phyloP scores from a whole-genome alignment of 2,888 invertebrate genomes.

The Patella depressa region DNA sequence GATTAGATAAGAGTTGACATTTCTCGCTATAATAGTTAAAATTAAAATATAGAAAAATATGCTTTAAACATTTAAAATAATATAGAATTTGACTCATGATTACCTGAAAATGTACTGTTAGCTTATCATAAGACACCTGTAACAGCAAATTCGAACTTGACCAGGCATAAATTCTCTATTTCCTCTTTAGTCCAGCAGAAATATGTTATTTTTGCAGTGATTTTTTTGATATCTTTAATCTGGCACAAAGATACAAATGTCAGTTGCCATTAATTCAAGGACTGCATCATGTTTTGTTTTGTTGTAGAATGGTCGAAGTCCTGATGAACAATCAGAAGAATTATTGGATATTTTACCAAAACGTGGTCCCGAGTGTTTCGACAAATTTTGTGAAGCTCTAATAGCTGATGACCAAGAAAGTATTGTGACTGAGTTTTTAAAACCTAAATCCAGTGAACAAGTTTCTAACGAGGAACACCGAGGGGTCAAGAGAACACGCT shows the following conservation, averaged over 20 bases:
- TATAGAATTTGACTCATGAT: no score
- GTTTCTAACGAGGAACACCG: background rate
- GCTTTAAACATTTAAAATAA: no score
- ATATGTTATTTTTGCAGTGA: no score
- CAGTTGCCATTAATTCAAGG: background rate
- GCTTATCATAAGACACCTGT: no score
- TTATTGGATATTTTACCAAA: conserved; percentile 51
- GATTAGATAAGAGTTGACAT: no score
- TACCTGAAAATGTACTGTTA: no score
- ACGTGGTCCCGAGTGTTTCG: conserved; percentile 54
- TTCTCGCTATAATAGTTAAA: no score
- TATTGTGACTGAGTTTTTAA: conserved; percentile 50
- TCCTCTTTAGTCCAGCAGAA: no score
- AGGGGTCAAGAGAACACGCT: conserved; percentile 5
- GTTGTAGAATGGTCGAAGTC: conserved; percentile 47
- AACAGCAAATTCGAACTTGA: no score
- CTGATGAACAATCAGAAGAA: conserved; percentile 57
- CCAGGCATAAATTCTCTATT: no score
- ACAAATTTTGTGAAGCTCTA: conserved; percentile 58
- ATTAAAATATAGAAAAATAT: no score
- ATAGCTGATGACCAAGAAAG: conserved; percentile 53
- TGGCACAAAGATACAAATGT: background rate
- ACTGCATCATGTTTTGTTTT: background rate
- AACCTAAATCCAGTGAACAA: conserved; percentile 32
- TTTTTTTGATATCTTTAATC: no score